phyloP scores from a whole-genome alignment of 2,113 vertebrate genomes.

The Scomber scombrus region DNA sequence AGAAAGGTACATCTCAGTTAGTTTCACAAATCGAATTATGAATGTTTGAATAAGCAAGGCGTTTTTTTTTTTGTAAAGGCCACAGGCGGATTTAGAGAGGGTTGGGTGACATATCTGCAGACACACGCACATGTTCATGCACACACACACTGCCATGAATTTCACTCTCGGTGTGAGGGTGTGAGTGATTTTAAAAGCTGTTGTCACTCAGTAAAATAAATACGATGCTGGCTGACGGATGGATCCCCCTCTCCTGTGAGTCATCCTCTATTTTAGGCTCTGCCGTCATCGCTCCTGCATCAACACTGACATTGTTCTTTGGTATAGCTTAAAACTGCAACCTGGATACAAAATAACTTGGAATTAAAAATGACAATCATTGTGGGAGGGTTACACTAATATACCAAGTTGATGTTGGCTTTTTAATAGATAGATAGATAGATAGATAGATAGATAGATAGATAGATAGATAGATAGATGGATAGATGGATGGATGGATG shows the following conservation, averaged over 20 bases:
- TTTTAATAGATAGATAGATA: too few species aligned
- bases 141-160: conserved; percentile 8
- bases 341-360: conserved; percentile 15
- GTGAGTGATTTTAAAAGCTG: conserved; percentile 53
- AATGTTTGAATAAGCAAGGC: conserved; percentile 22
- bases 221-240: conserved; percentile 31
- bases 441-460: too few species aligned
- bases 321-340: conserved; percentile 5
- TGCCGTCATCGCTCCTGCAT: conserved; percentile 32
- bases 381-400: not conserved
- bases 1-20: conserved; percentile 30
- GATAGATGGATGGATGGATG: too few species aligned
- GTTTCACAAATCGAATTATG: conserved; percentile 22
- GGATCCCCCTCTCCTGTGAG: conserved; percentile 60
- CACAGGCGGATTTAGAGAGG: not conserved
- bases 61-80: conserved; percentile 29
- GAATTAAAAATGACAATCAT: not conserved
- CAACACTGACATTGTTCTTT: conserved; percentile 32
- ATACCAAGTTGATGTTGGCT: not conserved
- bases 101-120: not conserved
- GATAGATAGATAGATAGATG: too few species aligned
- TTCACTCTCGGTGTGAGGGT: conserved; percentile 17
- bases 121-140: not conserved
- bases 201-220: conserved; percentile 58
- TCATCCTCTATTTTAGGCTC: conserved; percentile 79